Percentiles rank a stretch among this genome's conserved stretches.
These are phyloP conservation scores for Cyprinodon brontotheroides DNA, from an alignment of 2,113 vertebrate genomes.

Conservation along the genomic window DNA sequence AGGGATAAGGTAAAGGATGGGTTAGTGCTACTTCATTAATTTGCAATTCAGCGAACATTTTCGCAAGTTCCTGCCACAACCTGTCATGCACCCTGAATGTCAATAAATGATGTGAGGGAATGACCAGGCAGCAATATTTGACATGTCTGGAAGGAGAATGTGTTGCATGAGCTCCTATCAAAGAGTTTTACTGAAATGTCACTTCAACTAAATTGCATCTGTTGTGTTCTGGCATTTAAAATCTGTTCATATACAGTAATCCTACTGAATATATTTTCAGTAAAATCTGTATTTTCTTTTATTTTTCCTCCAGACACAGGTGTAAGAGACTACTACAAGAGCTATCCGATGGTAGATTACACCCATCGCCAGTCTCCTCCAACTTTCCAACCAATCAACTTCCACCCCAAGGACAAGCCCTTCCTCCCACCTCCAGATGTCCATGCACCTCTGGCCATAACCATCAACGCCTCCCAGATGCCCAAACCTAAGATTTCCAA, in stretches of 20 bases:
- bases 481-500: slow-evolving; percentile 85
- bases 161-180: too few species aligned
- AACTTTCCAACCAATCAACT: slow-evolving; percentile 81
- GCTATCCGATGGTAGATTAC: slow-evolving; percentile 81
- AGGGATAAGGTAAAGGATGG: too few species aligned
- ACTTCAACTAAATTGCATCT: too few species aligned
- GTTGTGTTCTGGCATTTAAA: too few species aligned
- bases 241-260: neutral
- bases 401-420: slow-evolving; percentile 81
- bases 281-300: slow-evolving; percentile 5
- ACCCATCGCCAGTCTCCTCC: slow-evolving; percentile 74
- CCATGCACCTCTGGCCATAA: slow-evolving; percentile 80
- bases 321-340: slow-evolving; percentile 86
- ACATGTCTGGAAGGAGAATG: too few species aligned
- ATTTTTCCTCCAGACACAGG: slow-evolving; percentile 74
- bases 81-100: too few species aligned
- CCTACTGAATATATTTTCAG: slow-evolving; percentile 8
- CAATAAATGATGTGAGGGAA: too few species aligned
- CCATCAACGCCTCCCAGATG: slow-evolving; percentile 78
- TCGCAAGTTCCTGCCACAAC: too few species aligned
- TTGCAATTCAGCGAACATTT: too few species aligned
- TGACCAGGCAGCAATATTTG: too few species aligned
- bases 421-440: slow-evolving; percentile 80
- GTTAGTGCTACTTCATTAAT: too few species aligned
- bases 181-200: too few species aligned